Evolutionary conservation across 2,888 invertebrate species (phyloP).

Genomic region (Timandra comae): DNA sequence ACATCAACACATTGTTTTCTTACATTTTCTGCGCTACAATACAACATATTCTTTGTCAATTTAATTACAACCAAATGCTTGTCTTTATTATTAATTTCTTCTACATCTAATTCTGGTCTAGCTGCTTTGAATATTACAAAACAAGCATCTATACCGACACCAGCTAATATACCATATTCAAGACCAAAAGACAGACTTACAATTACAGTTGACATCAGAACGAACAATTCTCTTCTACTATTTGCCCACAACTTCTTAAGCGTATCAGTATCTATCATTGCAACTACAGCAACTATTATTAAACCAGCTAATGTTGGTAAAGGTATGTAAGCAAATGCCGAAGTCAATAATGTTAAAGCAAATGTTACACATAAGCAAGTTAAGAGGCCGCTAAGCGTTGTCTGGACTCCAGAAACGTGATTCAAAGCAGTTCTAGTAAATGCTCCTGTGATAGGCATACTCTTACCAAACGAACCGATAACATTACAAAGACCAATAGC

Average conservation of each 20-base stretch:
- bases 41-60: slow-evolving; percentile 40
- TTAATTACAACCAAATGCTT: slow-evolving; percentile 36
- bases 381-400: slow-evolving; percentile 88
- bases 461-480: slow-evolving; percentile 86
- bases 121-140: slow-evolving; percentile 45
- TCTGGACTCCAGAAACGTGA: slow-evolving; percentile 91
- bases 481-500: slow-evolving; percentile 90
- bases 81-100: slow-evolving; percentile 28
- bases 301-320: slow-evolving; percentile 91
- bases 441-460: slow-evolving; percentile 92
- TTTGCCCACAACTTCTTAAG: slow-evolving; percentile 82
- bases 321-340: slow-evolving; percentile 89
- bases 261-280: slow-evolving; percentile 84
- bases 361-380: slow-evolving; percentile 83
- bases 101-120: slow-evolving; percentile 40
- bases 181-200: slow-evolving; percentile 45
- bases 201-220: slow-evolving; percentile 37
- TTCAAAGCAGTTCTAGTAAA: slow-evolving; percentile 93
- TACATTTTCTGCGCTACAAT: slow-evolving; percentile 56
- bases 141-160: slow-evolving; percentile 52
- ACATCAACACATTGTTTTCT: slow-evolving; percentile 22
- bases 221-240: slow-evolving; percentile 77
- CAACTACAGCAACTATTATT: slow-evolving; percentile 93
- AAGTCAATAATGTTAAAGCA: slow-evolving; percentile 86
- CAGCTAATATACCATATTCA: slow-evolving; percentile 57